Base-by-base conservation (phyloP, 30 jellyfish, hydroid and myxozoan genomes). In the Pseudorhiza aurosa region DNA sequence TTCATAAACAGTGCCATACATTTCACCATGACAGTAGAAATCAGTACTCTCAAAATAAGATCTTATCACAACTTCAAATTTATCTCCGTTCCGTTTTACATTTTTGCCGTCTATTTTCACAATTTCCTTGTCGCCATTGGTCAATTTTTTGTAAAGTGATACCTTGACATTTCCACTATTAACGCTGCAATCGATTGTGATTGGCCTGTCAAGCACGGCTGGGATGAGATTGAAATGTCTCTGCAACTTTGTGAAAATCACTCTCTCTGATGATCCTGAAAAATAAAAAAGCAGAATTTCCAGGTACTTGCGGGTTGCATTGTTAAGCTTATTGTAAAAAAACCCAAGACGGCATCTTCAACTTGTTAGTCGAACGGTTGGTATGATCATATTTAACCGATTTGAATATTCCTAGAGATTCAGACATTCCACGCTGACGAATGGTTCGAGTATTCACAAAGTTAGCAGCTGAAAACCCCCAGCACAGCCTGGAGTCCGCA, bases 171-270 rank as follows among this genome's bases (percentile, higher is more conserved):
- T 14, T 1, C 21, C 24, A n/a, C 35, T 64, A 36, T 35, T 33
- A 19, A 64, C 77, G 33, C 58, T 64, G 58, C 77, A 64, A 36
- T 64, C 77, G 14, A 64, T 33, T n/a, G 30, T 33, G 32, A 64
- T 31, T 12, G 19, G 32, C 33, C 35, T 32, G 77, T 42, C 58
- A 4, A 64, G 1, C 2, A 64, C 33, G 37, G 21, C 77, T 35
- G 77, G 58, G 18, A 30, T 36, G 1, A 22, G 40, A 35, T 19
- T 8, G 10, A 30, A 14, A 58, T n/a, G 19, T 32, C 51, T 24
- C 17, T n/a, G 27, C 58, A 64, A 17, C 14, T 42, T 24, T 0
- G 77, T 64, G 37, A 64, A 64, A 0, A 33, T 32, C 0, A 64
- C 21, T 0, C 60, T 17, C 39, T 64, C 77, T 11, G 77, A 64